A percentile compares a stretch with the other conserved stretches of the same genome.
Evolutionary conservation across 2,113 vertebrate species (phyloP).

Genomic region (Sturnus vulgaris): DNA sequence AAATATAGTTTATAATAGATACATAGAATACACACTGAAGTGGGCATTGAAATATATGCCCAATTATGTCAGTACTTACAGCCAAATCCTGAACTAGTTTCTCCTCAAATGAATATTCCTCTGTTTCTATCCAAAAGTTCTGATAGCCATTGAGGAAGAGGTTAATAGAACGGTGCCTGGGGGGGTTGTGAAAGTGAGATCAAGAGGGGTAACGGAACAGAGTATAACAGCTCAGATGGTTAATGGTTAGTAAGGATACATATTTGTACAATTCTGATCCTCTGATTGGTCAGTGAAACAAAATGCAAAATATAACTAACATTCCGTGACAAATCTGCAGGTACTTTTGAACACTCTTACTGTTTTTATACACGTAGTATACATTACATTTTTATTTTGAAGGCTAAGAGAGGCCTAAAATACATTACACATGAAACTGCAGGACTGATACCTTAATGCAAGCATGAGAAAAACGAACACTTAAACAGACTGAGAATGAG

Average conservation of each 20-base stretch:
- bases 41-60: slow-evolving; percentile 21
- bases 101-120: slow-evolving; percentile 99
- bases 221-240: slow-evolving; percentile 72
- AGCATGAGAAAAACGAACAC: background rate
- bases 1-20: background rate
- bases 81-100: slow-evolving; percentile 99
- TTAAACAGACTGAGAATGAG: background rate
- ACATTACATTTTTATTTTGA: background rate
- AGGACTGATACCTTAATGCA: background rate
- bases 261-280: slow-evolving; percentile 80
- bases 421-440: background rate
- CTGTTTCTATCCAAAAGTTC: slow-evolving; percentile 99
- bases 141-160: slow-evolving; percentile 99
- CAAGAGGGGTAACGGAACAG: slow-evolving; percentile 78
- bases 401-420: background rate
- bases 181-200: slow-evolving; percentile 86
- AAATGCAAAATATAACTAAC: background rate
- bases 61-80: slow-evolving; percentile 87
- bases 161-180: slow-evolving; percentile 99
- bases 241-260: slow-evolving; percentile 86
- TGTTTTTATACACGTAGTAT: background rate
- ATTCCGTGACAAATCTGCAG: background rate
- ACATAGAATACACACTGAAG: slow-evolving; percentile 26
- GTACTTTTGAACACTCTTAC: background rate
- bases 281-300: slow-evolving; percentile 85